Evolutionary conservation across 2,888 invertebrate species (phyloP).

Genomic region (Phymatocera aterrima): DNA sequence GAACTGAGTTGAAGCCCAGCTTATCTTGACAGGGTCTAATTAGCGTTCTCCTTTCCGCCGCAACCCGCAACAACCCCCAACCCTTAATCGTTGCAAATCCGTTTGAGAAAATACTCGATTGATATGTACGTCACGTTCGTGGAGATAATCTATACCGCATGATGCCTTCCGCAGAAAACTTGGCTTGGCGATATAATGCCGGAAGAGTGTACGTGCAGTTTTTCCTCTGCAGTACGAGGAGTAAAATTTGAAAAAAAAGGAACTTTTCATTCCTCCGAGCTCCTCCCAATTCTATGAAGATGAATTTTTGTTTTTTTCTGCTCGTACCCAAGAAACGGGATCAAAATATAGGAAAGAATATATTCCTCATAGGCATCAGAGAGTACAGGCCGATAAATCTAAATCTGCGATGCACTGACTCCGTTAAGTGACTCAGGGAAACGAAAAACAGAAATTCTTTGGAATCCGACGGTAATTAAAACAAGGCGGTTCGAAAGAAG

Average conservation of each 20-base stretch:
- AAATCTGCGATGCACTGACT: neutral
- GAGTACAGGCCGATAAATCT: too few relatives aligned
- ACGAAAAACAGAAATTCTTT: neutral
- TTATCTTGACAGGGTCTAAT: slow-evolving; percentile 56
- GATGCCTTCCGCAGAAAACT: neutral
- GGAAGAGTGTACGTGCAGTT: neutral
- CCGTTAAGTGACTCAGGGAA: neutral
- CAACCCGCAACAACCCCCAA: too few relatives aligned
- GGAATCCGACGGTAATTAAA: slow-evolving; percentile 40
- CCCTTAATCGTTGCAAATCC: neutral
- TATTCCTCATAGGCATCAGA: too few relatives aligned
- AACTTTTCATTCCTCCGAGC: too few relatives aligned
- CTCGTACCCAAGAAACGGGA: too few relatives aligned
- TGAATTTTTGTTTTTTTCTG: too few relatives aligned
- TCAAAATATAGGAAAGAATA: too few relatives aligned
- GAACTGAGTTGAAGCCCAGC: slow-evolving; percentile 51
- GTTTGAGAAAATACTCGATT: slow-evolving; percentile 18
- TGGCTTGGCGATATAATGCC: neutral
- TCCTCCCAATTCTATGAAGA: neutral
- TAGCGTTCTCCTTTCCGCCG: slow-evolving; percentile 46
- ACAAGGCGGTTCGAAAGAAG: slow-evolving; percentile 39
- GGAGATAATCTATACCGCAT: slow-evolving; percentile 17
- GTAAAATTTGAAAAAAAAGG: too few relatives aligned
- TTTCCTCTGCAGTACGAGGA: neutral
- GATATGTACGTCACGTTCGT: slow-evolving; percentile 33